Evolutionary conservation across 2,113 vertebrate genomes (phyloP).

Genomic region (Gymnogyps californianus): DNA sequence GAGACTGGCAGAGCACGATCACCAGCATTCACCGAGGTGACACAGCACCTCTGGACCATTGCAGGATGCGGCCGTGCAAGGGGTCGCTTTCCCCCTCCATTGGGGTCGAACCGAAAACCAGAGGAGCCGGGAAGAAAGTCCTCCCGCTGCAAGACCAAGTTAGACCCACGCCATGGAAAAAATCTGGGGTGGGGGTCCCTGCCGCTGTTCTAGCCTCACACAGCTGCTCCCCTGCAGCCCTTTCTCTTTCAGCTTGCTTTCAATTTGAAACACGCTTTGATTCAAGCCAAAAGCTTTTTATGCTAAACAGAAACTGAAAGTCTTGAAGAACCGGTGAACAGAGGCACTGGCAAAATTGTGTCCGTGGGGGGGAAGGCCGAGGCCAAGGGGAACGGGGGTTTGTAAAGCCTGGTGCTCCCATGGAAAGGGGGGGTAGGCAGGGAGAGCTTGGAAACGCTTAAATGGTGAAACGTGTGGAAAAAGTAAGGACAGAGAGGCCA

Average conservation of each 20-base stretch:
- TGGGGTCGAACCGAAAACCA: neutral
- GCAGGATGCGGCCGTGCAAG: neutral
- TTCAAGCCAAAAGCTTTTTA: neutral
- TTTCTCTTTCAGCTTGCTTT: neutral
- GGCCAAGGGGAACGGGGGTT: neutral
- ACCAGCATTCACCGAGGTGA: fast-evolving
- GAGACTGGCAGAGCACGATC: neutral
- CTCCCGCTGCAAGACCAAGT: neutral
- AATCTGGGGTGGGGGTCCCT: neutral
- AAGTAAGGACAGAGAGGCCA: constrained; percentile 14
- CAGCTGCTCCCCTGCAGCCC: neutral
- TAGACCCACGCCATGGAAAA: neutral
- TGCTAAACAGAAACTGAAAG: constrained; percentile 59
- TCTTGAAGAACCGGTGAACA: constrained; percentile 17
- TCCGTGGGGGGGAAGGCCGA: neutral
- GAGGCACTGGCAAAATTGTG: neutral
- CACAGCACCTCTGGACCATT: neutral
- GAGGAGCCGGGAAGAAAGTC: neutral
- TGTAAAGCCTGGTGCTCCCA: neutral
- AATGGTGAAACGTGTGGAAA: constrained; percentile 7
- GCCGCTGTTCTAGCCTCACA: fast-evolving
- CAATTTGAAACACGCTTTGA: neutral
- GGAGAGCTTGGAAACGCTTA: constrained; percentile 10
- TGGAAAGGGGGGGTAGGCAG: neutral
- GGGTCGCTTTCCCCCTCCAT: neutral